phyloP scores from a whole-genome alignment of 2,797 vertebrate species.

The Danio albolineatus region DNA sequence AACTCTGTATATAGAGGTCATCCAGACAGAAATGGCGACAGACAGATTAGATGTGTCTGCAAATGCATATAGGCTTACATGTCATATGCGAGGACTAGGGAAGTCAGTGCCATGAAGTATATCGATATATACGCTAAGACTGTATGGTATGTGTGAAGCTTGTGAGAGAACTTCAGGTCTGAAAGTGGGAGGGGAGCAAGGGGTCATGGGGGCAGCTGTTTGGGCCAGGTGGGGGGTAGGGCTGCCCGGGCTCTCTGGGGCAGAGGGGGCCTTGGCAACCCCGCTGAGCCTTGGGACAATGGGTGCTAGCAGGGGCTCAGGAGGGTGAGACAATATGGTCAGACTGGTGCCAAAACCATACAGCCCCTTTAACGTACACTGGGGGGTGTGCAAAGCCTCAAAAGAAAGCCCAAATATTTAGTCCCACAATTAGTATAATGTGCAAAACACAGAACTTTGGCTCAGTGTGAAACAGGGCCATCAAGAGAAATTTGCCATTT shows the following conservation, averaged over 20 bases:
- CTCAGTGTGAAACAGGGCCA: slow-evolving; percentile 48
- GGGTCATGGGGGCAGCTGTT: slow-evolving; percentile 76
- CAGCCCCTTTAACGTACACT: slow-evolving; percentile 74
- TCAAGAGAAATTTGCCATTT: slow-evolving; percentile 43
- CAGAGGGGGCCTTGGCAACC: slow-evolving; percentile 74
- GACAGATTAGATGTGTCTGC: slow-evolving; percentile 1
- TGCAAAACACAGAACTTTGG: slow-evolving; percentile 44
- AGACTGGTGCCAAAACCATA: slow-evolving; percentile 66
- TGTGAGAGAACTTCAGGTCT: slow-evolving; percentile 76
- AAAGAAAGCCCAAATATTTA: slow-evolving; percentile 76
- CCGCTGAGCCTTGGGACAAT: slow-evolving; percentile 79
- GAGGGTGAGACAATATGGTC: slow-evolving; percentile 75
- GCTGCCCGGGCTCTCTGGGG: slow-evolving; percentile 49
- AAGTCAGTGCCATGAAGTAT: background rate
- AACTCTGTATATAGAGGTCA: background rate
- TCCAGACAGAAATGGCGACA: background rate
- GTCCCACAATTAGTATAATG: slow-evolving; percentile 49
- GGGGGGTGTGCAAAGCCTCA: slow-evolving; percentile 74
- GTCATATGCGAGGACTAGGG: background rate
- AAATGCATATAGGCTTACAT: background rate
- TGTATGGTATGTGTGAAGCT: slow-evolving; percentile 39
- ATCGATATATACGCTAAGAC: slow-evolving; percentile 11
- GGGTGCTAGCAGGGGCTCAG: slow-evolving; percentile 71
- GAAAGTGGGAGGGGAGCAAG: slow-evolving; percentile 82
- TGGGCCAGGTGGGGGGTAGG: slow-evolving; percentile 59